Evolutionary conservation across 92 coral and sea anemone species (phyloP).

Genomic region (Bergia sp.): DNA sequence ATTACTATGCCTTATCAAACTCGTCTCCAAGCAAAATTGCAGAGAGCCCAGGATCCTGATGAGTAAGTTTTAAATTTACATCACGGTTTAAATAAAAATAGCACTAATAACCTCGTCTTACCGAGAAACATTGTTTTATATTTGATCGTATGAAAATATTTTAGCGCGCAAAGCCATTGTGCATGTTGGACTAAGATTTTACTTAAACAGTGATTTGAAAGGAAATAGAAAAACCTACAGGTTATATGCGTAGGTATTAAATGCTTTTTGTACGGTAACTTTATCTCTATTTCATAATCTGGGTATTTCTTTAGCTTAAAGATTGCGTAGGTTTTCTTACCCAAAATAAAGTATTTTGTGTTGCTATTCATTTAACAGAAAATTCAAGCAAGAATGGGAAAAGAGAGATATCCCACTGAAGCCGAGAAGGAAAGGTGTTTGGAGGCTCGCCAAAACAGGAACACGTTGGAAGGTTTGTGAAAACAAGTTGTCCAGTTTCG

Average conservation of each 20-base stretch:
- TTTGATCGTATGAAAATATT: too few relatives aligned
- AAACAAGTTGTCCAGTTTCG: neutral
- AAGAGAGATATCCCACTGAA: neutral
- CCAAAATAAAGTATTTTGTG: neutral
- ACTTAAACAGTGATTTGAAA: too few relatives aligned
- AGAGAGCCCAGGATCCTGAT: neutral
- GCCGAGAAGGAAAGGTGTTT: constrained; percentile 17
- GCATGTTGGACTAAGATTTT: too few relatives aligned
- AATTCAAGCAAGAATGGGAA: constrained; percentile 14
- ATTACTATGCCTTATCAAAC: neutral
- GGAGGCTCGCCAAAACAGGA: neutral
- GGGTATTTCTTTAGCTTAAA: neutral
- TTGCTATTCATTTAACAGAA: neutral
- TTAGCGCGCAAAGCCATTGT: too few relatives aligned
- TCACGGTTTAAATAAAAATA: neutral
- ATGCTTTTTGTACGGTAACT: too few relatives aligned
- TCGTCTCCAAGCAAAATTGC: neutral
- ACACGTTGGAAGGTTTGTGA: constrained; percentile 3
- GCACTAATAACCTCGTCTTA: neutral
- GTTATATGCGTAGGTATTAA: too few relatives aligned
- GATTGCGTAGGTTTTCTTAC: neutral
- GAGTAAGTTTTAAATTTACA: constrained; percentile 4
- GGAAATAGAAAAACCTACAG: too few relatives aligned
- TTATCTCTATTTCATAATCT: neutral
- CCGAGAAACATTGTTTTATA: neutral